Conservation (phyloP, 2,113 vertebrate genomes). For the Aegotheles bennettii region DNA sequence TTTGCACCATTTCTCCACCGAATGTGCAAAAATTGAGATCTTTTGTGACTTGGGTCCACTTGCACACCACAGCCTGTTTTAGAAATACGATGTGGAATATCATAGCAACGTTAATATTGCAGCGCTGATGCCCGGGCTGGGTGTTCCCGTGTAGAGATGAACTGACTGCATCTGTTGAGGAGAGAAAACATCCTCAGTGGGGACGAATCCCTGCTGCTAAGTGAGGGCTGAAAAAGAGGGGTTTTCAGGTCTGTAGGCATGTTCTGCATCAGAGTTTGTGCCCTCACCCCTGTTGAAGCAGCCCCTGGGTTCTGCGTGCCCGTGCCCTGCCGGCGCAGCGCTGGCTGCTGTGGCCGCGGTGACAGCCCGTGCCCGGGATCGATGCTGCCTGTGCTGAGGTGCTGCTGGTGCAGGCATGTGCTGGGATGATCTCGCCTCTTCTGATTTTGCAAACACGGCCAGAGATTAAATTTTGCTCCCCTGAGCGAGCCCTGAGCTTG, state of each 20-base stretch:
- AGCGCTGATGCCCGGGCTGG: neutral
- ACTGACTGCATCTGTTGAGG: neutral
- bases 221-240: neutral
- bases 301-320: neutral
- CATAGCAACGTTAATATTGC: neutral
- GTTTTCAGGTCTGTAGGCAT: neutral
- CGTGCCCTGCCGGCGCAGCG: too few species aligned
- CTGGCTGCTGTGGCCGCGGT: too few species aligned
- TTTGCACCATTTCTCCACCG: neutral
- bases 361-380: too few species aligned
- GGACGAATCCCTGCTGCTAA: neutral
- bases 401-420: neutral
- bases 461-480: neutral
- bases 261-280: neutral
- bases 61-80: neutral
- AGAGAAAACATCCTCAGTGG: neutral
- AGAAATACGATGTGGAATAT: neutral
- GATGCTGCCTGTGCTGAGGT: neutral
- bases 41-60: neutral
- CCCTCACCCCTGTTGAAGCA: neutral
- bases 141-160: neutral
- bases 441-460: neutral
- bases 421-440: neutral
- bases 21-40: neutral
- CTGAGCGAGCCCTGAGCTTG: neutral